phyloP scores from a whole-genome alignment of 2,797 vertebrate genomes.

The Galagoides demidoff region DNA sequence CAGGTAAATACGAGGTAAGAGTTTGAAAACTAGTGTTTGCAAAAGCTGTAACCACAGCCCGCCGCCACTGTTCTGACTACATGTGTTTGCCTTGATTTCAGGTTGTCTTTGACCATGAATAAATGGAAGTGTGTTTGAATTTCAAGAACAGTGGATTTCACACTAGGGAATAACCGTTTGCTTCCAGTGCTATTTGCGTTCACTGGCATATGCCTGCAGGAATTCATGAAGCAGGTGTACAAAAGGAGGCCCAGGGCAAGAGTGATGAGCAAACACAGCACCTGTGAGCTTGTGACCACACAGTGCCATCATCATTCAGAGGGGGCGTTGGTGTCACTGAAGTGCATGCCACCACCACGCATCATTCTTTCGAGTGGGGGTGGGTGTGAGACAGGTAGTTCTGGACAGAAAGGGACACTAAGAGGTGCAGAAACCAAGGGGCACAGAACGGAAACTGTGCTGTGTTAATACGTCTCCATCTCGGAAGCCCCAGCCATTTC shows the following conservation, averaged over 20 bases:
- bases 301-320: no score
- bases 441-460: not conserved
- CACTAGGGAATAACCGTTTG: not conserved
- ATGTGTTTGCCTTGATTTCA: slow-evolving; percentile 25
- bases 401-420: slow-evolving; percentile 19
- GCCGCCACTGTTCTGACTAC: not conserved
- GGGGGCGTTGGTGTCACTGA: not conserved
- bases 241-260: not conserved
- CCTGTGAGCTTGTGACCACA: not conserved
- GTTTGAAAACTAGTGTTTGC: not conserved
- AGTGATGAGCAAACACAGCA: not conserved
- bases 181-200: not conserved
- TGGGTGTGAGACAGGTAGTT: not conserved
- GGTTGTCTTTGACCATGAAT: slow-evolving; percentile 25
- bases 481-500: not conserved
- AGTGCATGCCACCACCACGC: not conserved
- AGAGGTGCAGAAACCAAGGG: not conserved
- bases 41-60: not conserved
- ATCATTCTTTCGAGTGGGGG: not conserved
- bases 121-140: slow-evolving; percentile 54
- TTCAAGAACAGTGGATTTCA: slow-evolving; percentile 50
- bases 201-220: not conserved
- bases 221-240: not conserved
- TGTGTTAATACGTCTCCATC: not conserved
- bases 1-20: not conserved